phyloP scores from a whole-genome alignment of 2,797 vertebrate species.

The Tauraco hartlaubi region DNA sequence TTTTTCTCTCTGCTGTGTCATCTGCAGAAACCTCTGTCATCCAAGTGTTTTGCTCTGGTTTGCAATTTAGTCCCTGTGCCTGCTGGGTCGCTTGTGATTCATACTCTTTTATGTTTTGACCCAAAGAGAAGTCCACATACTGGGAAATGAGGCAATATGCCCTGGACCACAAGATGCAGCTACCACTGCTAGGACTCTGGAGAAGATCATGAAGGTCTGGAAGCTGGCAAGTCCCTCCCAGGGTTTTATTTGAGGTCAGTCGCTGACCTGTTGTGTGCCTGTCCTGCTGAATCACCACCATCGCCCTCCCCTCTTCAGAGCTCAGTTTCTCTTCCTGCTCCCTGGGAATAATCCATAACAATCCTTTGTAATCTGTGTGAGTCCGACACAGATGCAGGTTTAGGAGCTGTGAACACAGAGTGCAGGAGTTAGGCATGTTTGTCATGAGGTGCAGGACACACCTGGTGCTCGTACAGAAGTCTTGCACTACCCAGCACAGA shows the following conservation, averaged over 20 bases:
- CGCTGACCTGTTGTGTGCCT: background rate
- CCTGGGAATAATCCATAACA: conserved; percentile 35
- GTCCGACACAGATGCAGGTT: background rate
- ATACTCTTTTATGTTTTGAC: background rate
- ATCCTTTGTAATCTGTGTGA: background rate
- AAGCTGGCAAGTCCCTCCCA: background rate
- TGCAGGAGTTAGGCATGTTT: background rate
- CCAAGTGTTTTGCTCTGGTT: background rate
- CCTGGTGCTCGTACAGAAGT: background rate
- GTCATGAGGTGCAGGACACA: background rate
- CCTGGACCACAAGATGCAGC: background rate
- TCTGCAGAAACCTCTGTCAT: background rate
- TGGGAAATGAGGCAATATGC: background rate
- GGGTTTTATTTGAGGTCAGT: background rate
- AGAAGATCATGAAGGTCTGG: background rate
- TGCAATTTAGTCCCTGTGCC: background rate
- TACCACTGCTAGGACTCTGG: background rate
- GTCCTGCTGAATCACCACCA: background rate
- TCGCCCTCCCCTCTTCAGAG: background rate
- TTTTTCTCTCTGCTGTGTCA: background rate
- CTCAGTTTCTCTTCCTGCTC: conserved; percentile 12
- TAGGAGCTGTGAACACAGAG: background rate
- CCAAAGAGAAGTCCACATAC: background rate
- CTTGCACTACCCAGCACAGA: background rate
- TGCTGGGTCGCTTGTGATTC: background rate